Base-by-base conservation (phyloP, 1,140 invertebrate genomes). In the Drosophila carrolli region DNA sequence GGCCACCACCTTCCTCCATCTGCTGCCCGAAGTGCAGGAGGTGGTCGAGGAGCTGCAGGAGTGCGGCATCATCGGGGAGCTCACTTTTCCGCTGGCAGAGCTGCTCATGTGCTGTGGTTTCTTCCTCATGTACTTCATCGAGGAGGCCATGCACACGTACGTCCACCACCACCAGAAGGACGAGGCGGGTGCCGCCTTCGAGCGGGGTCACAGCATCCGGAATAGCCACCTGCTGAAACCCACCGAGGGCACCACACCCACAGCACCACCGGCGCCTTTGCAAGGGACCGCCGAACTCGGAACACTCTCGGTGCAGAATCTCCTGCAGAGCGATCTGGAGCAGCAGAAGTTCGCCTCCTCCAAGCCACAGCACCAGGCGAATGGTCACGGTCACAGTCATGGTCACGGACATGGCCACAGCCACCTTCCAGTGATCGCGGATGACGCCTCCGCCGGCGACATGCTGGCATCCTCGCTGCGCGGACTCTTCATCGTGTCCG, bases 1-100 rank as follows among this genome's bases (percentile, higher is more conserved):
- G 61, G 96, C 96, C 46, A 98, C 98, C 1, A 97, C 97, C 0
- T 97, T 98, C 78, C 93, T 98, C 50, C 98, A 99, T 92, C 93
- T 99, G 56, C 92, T 98, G 37, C 98, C 98, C 1, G 98, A 99
- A 93, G 96, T 98, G 0, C 94, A 94, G 59, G 96, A 97, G 85
- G 94, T 94, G 16, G 93, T 96, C 13, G 92, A 94, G 37, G 77
- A 93, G 35, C 89, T 96, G 23, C 93, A 95, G 79, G 92, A 93
- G 90, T 86, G 92, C 9, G 93, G 91, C 0, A 47, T 85, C 10
- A 91, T 95, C 40, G 89, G 93, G 0, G 72, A 93, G 1, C 93
- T 95, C 1, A 93, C 93, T 4, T 95, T 97, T 79, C 94, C 96
- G 1, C 84, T 97, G 7, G 94, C 96, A 0, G 95, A 97, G 66